Evolutionary conservation across 2,797 vertebrate species (phyloP).

Genomic region (Gymnodraco acuticeps): DNA sequence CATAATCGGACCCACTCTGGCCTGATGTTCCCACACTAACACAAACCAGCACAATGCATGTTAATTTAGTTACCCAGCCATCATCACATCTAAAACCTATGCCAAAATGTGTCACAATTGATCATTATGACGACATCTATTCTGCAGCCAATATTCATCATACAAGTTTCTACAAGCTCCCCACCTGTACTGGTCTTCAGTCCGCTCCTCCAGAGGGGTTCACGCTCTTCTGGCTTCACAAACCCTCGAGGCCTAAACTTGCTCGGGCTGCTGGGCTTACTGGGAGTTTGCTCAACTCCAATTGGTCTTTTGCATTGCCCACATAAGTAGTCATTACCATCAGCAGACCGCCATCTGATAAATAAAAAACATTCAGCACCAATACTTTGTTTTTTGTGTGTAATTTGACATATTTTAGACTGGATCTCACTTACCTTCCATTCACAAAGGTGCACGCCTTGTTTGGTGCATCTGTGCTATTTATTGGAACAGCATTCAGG

Average conservation of each 20-base stretch:
- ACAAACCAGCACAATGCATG: too few species aligned
- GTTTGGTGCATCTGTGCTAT: constrained; percentile 31
- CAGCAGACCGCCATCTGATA: constrained; percentile 77
- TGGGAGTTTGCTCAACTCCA: neutral
- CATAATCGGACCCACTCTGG: constrained; percentile 66
- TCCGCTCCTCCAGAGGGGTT: too few species aligned
- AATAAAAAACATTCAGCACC: neutral
- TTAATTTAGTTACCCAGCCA: too few species aligned
- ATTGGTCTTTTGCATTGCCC: constrained; percentile 59
- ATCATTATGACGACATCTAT: too few species aligned
- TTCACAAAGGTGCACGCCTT: constrained; percentile 73
- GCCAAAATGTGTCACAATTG: neutral
- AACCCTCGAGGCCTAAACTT: too few species aligned
- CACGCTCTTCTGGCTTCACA: too few species aligned
- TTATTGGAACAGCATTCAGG: too few species aligned
- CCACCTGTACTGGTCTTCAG: constrained; percentile 23
- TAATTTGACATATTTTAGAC: neutral
- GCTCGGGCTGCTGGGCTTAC: too few species aligned
- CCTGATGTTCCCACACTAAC: constrained; percentile 63
- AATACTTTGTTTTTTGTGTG: accelerated
- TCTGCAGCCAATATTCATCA: neutral
- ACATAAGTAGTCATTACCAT: constrained; percentile 76
- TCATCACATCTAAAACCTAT: neutral
- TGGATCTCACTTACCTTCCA: constrained; percentile 56
- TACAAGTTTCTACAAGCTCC: neutral